Base-by-base conservation (phyloP, 2,113 vertebrate genomes). In the Heloderma charlesbogerti region DNA sequence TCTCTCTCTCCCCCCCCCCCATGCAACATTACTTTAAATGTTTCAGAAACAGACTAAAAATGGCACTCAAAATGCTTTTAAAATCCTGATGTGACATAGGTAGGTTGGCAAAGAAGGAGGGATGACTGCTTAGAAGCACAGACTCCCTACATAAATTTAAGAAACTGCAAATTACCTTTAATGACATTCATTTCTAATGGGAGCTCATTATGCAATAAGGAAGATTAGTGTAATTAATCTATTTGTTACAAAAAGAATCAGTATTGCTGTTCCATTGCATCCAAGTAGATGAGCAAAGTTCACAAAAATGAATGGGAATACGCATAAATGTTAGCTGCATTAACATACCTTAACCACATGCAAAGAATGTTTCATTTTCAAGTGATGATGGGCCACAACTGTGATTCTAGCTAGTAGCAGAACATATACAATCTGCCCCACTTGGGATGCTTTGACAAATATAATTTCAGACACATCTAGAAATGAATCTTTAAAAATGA, bases 201-300 rank as follows among this genome's bases (percentile, higher is more conserved):
- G 92, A 96, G 94, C 86, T 90, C 45, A 90, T 12, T 88, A 48
- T 94, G 48, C 84, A 91, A 95, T 80, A 92, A 74, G 93, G 78
- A 94, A 93, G 90, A 89, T 84, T 3, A 4, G 22, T 3, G 0
- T 31, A 95, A 96, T 94, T 83, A 93, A 81, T 92, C 34, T 69
- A 54, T 84, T 94, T 95, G 72, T 92, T 92, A 66, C 45, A 93
- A 86, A 93, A 91, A 72, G 85, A 31, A 66, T 29, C 45, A 87
- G 63, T 84, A 93, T 94, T 89, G 80, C 92, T 67, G 92, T 92
- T 92, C 88, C 78, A 90, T 15, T 87, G 45, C 77, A 90, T 89
- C 72, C 93, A 94, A 57, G 63, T 85, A 84, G 54, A 93, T 80
- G 91, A 69, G 90, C 66, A 88, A 91, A 90, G 88, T 89, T 92